Conservation (phyloP, 2,797 vertebrate genomes). For the Enteromius mattozi region DNA sequence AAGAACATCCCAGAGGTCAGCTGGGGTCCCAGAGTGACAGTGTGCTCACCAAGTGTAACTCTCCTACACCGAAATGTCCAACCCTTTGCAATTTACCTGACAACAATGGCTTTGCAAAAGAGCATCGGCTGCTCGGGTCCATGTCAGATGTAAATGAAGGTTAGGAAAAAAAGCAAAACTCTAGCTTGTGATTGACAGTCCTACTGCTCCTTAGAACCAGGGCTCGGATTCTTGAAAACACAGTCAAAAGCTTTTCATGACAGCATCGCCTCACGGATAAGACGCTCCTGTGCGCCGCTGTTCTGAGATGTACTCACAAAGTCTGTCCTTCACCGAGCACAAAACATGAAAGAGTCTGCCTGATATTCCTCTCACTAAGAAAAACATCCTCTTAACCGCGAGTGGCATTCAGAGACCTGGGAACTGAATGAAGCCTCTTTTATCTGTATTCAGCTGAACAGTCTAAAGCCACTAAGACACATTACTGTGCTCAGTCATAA, state of each 20-base stretch:
- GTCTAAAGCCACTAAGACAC: constrained; percentile 47
- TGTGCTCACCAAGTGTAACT: constrained; percentile 14
- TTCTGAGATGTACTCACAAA: constrained; percentile 49
- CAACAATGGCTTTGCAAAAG: constrained; percentile 19
- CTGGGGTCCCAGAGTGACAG: neutral
- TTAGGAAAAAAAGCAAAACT: neutral
- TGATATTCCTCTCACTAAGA: constrained; percentile 45
- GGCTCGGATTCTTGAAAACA: constrained; percentile 31
- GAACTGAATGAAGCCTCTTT: constrained; percentile 44
- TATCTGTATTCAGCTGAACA: constrained; percentile 34
- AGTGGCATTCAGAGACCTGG: constrained; percentile 47
- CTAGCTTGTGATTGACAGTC: constrained; percentile 27
- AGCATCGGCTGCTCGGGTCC: constrained; percentile 10
- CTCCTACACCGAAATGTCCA: neutral
- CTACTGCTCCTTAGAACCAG: constrained; percentile 30
- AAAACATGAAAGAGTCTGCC: constrained; percentile 42
- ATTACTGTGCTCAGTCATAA: constrained; percentile 48
- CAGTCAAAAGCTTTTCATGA: constrained; percentile 46
- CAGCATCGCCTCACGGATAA: constrained; percentile 35
- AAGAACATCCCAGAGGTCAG: neutral
- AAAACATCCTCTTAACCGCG: constrained; percentile 48
- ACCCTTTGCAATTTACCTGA: constrained; percentile 1
- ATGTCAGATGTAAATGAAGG: constrained; percentile 36
- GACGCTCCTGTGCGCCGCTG: constrained; percentile 6
- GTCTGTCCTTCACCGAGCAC: constrained; percentile 46